Evolutionary conservation across 2,113 vertebrate species (phyloP).

Genomic region (Mionectes macconnelli): DNA sequence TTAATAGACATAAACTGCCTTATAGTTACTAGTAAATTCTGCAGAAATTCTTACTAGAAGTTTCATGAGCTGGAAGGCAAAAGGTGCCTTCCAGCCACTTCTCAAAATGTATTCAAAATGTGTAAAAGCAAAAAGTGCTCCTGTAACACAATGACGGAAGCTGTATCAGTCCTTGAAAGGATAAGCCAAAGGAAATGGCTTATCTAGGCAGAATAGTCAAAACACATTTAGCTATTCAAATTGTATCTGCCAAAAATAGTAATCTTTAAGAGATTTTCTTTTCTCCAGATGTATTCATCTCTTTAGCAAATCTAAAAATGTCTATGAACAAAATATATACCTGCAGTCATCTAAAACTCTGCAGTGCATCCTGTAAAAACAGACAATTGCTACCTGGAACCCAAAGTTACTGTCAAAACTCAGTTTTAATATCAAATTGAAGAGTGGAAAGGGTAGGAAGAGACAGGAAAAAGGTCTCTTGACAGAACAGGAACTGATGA

Average conservation of each 20-base stretch:
- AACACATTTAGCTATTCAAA: neutral
- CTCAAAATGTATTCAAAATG: neutral
- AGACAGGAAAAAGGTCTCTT: neutral
- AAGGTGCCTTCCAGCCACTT: neutral
- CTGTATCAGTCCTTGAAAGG: neutral
- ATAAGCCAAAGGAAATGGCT: neutral
- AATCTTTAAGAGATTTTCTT: neutral
- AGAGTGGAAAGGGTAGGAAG: neutral
- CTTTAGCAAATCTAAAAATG: neutral
- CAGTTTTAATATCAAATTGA: neutral
- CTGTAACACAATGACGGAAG: neutral
- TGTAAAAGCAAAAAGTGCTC: neutral
- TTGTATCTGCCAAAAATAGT: neutral
- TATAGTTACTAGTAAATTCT: neutral
- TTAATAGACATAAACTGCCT: neutral
- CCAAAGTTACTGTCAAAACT: neutral
- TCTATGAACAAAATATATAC: neutral
- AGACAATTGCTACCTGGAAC: neutral
- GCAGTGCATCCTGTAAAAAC: neutral
- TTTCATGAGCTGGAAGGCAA: neutral
- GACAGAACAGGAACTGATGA: neutral
- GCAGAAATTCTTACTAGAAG: neutral
- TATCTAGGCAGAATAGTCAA: neutral
- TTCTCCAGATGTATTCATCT: neutral
- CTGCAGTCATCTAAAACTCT: neutral